Percentiles rank a stretch among this genome's conserved stretches.
Conservation (phyloP, 2,797 vertebrate genomes). For the Ataeniobius toweri region DNA sequence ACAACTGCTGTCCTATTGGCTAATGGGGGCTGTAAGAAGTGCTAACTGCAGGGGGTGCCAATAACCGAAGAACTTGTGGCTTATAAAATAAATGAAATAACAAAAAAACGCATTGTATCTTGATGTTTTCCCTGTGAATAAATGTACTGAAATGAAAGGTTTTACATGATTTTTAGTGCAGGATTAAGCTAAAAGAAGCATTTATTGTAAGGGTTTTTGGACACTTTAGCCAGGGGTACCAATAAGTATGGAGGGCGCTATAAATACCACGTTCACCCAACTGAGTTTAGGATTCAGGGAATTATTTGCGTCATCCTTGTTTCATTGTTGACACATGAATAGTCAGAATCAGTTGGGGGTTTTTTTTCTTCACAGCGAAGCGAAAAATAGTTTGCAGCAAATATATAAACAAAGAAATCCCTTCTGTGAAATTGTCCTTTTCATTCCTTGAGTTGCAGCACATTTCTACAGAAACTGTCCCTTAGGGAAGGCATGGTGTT, state of each 20-base stretch:
- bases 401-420: constrained; percentile 15
- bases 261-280: background rate
- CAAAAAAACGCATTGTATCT: too few relatives aligned
- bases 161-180: background rate
- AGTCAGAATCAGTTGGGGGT: background rate
- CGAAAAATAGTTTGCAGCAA: background rate
- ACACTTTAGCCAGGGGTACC: background rate
- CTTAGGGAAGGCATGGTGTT: constrained; percentile 13
- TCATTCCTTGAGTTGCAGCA: background rate
- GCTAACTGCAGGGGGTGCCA: too few relatives aligned
- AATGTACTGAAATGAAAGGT: too few relatives aligned
- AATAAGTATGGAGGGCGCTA: background rate
- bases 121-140: too few relatives aligned
- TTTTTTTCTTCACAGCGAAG: background rate
- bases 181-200: too few relatives aligned
- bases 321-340: background rate
- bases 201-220: background rate
- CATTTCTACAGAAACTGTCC: background rate
- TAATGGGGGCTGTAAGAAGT: too few relatives aligned
- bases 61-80: too few relatives aligned
- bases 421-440: background rate
- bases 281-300: background rate
- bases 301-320: background rate
- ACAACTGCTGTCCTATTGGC: too few relatives aligned
- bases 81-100: too few relatives aligned